Evolutionary conservation across 1,140 invertebrate genomes (phyloP).

Genomic region (Mylabris phalerata): DNA sequence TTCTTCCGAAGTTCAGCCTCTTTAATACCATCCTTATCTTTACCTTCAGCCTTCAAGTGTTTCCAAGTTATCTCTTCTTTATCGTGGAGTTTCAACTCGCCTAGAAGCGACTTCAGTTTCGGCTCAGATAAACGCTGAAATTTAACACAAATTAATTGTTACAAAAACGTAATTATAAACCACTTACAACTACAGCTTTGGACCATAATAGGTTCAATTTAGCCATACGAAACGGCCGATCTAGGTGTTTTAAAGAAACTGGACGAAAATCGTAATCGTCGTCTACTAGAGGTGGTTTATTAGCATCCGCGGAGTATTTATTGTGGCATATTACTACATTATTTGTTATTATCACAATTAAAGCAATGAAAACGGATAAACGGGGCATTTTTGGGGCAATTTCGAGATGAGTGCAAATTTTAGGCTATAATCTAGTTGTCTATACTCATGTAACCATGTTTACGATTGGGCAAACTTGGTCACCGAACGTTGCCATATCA

Average conservation of each 20-base stretch:
- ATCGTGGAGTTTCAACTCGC: constrained; percentile 85
- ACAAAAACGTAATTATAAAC: background rate
- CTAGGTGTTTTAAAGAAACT: constrained; percentile 35
- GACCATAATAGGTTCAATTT: constrained; percentile 42
- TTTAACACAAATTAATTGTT: constrained; percentile 14
- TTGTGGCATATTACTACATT: constrained; percentile 19
- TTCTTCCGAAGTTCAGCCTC: constrained; percentile 76
- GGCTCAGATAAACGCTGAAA: constrained; percentile 70
- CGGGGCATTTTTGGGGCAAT: no score
- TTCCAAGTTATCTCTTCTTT: constrained; percentile 85
- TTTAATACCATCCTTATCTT: constrained; percentile 79
- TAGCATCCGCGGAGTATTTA: constrained; percentile 37
- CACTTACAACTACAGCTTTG: constrained; percentile 38
- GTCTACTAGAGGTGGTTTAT: constrained; percentile 14
- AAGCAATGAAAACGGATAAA: no score
- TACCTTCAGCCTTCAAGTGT: constrained; percentile 69
- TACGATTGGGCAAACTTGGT: no score
- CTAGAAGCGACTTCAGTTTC: constrained; percentile 79
- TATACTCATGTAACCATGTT: no score
- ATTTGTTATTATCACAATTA: no score
- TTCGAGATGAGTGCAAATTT: no score
- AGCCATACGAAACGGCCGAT: constrained; percentile 40
- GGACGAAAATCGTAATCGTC: constrained; percentile 27
- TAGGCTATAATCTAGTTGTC: no score
- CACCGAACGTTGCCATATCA: no score